A percentile compares a stretch with the other conserved stretches of the same genome.
Conservation (phyloP, 2,113 vertebrate species). For the Crotalus horridus region DNA sequence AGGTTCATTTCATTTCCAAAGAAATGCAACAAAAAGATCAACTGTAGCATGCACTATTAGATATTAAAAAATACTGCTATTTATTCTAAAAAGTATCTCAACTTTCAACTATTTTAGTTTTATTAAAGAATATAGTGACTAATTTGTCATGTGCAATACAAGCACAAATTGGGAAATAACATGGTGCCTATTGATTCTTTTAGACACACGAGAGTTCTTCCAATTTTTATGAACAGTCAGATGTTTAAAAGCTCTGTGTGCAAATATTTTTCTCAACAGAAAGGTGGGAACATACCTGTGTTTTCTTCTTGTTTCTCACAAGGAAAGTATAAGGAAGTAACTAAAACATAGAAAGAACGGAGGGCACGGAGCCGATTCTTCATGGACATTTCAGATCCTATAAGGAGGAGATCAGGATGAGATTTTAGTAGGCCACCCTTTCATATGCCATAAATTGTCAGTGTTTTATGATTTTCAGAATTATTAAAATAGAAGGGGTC, state of each 20-base stretch:
- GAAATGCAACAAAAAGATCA: not conserved
- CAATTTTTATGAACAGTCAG: not conserved
- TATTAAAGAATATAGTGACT: not conserved
- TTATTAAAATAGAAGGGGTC: not conserved
- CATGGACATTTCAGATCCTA: slow-evolving; percentile 46
- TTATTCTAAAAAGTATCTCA: not conserved
- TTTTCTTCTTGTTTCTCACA: not conserved
- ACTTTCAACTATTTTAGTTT: not conserved
- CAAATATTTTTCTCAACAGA: not conserved
- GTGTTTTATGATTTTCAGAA: not conserved
- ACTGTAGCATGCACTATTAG: not conserved
- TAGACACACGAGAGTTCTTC: not conserved
- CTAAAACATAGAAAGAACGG: slow-evolving; percentile 79
- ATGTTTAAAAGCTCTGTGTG: not conserved
- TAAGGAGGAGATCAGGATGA: not conserved
- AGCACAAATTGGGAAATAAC: not conserved
- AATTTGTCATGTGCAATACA: not conserved
- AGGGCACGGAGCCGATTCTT: slow-evolving; percentile 74
- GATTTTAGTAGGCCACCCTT: not conserved
- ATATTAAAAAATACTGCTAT: not conserved
- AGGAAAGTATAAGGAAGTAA: slow-evolving; percentile 74
- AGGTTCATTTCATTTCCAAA: not conserved
- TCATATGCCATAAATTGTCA: not conserved
- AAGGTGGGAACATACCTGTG: not conserved
- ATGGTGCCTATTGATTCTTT: not conserved